Evolutionary conservation across 2,888 invertebrate species (phyloP).

Genomic region (Drosophila histrio): DNA sequence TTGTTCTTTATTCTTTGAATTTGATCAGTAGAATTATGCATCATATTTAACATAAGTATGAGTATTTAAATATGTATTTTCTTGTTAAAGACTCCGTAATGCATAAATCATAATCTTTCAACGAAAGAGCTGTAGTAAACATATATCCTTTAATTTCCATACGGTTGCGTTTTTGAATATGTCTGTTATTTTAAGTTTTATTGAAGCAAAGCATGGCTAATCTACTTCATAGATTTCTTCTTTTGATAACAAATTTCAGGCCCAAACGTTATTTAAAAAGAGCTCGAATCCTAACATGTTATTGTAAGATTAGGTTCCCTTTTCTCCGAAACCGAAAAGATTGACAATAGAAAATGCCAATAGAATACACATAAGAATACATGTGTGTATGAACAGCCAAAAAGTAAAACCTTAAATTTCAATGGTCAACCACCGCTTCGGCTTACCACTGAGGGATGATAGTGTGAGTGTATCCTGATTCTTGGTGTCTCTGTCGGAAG

Average conservation of each 20-base stretch:
- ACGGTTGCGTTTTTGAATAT: not conserved
- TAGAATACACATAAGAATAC: conserved; percentile 27
- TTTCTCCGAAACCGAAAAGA: conserved; percentile 53
- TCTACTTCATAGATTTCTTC: conserved; percentile 41
- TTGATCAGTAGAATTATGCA: not conserved
- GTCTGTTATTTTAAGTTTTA: conserved; percentile 54
- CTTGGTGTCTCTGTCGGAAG: conserved; percentile 48
- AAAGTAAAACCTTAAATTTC: conserved; percentile 51
- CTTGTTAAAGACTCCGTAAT: too few species aligned
- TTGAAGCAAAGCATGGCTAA: conserved; percentile 40
- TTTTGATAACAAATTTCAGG: conserved; percentile 70
- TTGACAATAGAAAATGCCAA: conserved; percentile 49
- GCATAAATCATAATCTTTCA: conserved; percentile 3
- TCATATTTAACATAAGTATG: not conserved
- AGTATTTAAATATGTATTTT: conserved; percentile 2
- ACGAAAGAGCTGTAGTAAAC: not conserved
- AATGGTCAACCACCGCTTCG: conserved; percentile 72
- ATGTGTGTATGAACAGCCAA: conserved; percentile 28
- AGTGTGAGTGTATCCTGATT: conserved; percentile 43
- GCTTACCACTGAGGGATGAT: conserved; percentile 65
- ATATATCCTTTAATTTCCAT: conserved; percentile 8
- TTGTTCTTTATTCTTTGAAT: not conserved
- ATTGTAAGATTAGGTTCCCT: conserved; percentile 64
- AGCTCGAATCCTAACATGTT: conserved; percentile 63
- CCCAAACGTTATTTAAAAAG: conserved; percentile 66